phyloP scores from a whole-genome alignment of 2,888 invertebrate species.

The Acheta domesticus region DNA sequence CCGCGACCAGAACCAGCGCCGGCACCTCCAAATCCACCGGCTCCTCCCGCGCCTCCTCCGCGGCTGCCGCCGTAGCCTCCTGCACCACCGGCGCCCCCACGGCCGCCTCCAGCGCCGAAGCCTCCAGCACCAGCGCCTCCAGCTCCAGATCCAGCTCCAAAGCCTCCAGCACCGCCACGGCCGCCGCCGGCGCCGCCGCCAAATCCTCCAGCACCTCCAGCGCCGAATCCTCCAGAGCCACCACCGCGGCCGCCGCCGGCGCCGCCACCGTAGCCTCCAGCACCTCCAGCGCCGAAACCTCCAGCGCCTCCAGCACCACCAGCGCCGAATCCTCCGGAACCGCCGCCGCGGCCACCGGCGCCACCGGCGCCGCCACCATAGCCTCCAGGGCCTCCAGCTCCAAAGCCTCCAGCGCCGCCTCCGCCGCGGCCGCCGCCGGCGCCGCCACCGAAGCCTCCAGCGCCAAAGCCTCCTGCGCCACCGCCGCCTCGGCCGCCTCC shows the following conservation, averaged over 20 bases:
- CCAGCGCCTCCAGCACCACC: neutral
- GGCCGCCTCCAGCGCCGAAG: neutral
- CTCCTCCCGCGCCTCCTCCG: neutral
- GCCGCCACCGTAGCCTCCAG: conserved; percentile 1
- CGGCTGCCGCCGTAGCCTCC: neutral
- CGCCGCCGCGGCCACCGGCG: conserved; percentile 42
- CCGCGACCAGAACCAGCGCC: conserved; percentile 22
- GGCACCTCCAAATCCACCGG: conserved; percentile 18
- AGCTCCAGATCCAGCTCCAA: neutral
- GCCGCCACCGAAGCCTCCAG: conserved; percentile 19
- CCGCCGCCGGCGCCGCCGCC: neutral
- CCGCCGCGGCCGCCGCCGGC: conserved; percentile 21
- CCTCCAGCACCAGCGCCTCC: neutral
- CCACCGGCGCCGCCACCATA: too few species aligned
- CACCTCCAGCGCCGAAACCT: conserved; percentile 8
- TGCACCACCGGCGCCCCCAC: neutral
- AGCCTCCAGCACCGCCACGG: neutral
- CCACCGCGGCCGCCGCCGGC: neutral
- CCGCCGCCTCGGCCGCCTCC: conserved; percentile 23
- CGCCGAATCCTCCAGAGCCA: conserved; percentile 19
- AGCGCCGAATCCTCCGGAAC: conserved; percentile 41
- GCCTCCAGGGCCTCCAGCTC: too few species aligned
- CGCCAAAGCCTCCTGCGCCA: conserved; percentile 23
- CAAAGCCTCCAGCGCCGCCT: too few species aligned
- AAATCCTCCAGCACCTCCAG: neutral